These are phyloP conservation scores for Pipa parva DNA, from an alignment of 2,113 vertebrate genomes.

Conservation along the genomic window DNA sequence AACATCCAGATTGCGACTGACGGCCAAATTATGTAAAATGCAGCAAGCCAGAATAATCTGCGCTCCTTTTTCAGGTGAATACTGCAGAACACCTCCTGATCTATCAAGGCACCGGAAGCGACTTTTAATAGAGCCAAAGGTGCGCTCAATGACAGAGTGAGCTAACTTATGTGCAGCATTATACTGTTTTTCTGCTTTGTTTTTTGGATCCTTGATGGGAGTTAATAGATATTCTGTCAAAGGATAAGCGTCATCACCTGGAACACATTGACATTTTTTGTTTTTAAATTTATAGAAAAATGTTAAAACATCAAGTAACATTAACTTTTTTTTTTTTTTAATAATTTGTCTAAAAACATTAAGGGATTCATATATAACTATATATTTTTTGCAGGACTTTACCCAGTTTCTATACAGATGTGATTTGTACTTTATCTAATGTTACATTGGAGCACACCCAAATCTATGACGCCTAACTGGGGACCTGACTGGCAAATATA, in stretches of 20 bases:
- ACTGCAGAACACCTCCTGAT: conserved; percentile 33
- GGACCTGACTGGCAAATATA: too few relatives aligned
- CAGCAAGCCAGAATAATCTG: conserved; percentile 32
- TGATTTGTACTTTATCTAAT: too few relatives aligned
- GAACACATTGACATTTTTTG: neutral
- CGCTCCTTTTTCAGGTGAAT: conserved; percentile 33
- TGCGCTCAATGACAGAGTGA: conserved; percentile 19
- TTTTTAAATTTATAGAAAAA: too few relatives aligned
- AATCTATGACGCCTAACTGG: too few relatives aligned
- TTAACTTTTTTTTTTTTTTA: too few relatives aligned
- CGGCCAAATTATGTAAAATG: conserved; percentile 28
- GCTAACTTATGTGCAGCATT: conserved; percentile 18
- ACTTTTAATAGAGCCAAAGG: conserved; percentile 31
- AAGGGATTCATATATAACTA: too few relatives aligned
- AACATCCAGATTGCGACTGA: conserved; percentile 29
- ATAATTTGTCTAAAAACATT: too few relatives aligned
- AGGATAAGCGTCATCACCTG: conserved; percentile 29
- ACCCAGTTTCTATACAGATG: too few relatives aligned
- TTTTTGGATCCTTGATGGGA: conserved; percentile 22
- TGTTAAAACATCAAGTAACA: too few relatives aligned
- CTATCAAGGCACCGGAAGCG: conserved; percentile 30
- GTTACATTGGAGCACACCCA: too few relatives aligned
- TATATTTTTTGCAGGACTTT: too few relatives aligned
- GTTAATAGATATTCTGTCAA: conserved; percentile 22
- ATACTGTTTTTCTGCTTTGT: conserved; percentile 17